These are phyloP conservation scores for Orthosia cruda DNA, from an alignment of 2,888 invertebrate genomes.

Conservation along the genomic window DNA sequence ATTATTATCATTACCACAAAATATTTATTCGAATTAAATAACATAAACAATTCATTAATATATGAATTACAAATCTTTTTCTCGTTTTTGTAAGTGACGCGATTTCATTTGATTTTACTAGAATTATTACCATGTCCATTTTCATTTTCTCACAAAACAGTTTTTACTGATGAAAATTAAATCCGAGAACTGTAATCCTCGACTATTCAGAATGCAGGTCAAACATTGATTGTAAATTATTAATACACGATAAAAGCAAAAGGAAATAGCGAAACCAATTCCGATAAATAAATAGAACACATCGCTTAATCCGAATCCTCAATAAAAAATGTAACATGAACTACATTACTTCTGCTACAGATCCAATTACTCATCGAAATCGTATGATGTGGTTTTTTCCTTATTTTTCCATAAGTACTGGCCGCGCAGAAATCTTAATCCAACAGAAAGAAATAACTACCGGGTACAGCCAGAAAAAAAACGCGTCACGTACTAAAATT, in stretches of 20 bases:
- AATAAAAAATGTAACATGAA: conserved; percentile 70
- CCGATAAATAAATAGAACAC: conserved; percentile 70
- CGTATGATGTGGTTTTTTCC: conserved; percentile 46
- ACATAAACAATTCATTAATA: too few relatives aligned
- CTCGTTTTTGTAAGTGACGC: neutral
- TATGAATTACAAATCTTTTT: neutral
- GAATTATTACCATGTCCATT: neutral
- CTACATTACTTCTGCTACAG: conserved; percentile 55
- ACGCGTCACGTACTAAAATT: neutral
- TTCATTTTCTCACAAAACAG: neutral
- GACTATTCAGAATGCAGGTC: conserved; percentile 2
- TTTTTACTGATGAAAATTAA: neutral
- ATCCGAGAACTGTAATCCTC: neutral
- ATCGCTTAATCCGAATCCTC: conserved; percentile 64
- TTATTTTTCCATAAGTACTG: conserved; percentile 49
- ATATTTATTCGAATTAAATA: too few relatives aligned
- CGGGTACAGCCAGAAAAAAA: neutral
- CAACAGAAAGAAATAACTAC: conserved; percentile 9
- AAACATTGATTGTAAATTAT: conserved; percentile 18
- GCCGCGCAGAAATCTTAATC: conserved; percentile 17
- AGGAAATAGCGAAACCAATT: conserved; percentile 58
- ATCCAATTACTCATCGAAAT: conserved; percentile 61
- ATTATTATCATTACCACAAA: too few relatives aligned
- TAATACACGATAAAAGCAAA: conserved; percentile 27
- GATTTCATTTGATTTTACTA: neutral